Evolutionary conservation across 1,140 invertebrate species (phyloP).

Genomic region (Bombus confusus): DNA sequence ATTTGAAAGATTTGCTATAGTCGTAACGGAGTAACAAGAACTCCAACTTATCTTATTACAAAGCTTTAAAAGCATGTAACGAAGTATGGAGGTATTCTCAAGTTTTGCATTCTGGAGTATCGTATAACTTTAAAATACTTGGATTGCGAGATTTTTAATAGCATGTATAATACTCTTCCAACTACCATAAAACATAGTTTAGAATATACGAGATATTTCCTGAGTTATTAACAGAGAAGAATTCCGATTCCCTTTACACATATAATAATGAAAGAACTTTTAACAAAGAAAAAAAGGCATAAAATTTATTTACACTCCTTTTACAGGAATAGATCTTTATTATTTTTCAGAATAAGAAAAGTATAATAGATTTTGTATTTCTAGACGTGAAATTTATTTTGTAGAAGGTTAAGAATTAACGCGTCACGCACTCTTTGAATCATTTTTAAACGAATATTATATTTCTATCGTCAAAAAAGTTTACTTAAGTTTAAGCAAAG

Average conservation of each 20-base stretch:
- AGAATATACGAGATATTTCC: background rate
- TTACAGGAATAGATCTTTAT: too few species aligned
- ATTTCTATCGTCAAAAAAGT: background rate
- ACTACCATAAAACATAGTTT: background rate
- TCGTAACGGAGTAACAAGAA: background rate
- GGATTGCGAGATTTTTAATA: background rate
- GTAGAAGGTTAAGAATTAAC: background rate
- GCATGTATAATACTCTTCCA: background rate
- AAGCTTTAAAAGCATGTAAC: background rate
- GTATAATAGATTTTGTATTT: too few species aligned
- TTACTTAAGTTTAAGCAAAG: background rate
- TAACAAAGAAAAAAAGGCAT: background rate
- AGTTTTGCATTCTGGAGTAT: background rate
- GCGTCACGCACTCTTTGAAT: too few species aligned
- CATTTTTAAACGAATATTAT: background rate
- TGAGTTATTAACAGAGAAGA: background rate
- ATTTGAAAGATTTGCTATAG: background rate
- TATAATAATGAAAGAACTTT: background rate
- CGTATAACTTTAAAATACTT: background rate
- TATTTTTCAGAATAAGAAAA: too few species aligned
- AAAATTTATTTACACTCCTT: background rate
- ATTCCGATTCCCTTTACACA: background rate
- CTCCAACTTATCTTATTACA: background rate
- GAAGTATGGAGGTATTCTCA: background rate
- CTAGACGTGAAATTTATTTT: too few species aligned